Base-by-base conservation (phyloP, 2,888 invertebrate species). In the Epistrophe grossulariae region DNA sequence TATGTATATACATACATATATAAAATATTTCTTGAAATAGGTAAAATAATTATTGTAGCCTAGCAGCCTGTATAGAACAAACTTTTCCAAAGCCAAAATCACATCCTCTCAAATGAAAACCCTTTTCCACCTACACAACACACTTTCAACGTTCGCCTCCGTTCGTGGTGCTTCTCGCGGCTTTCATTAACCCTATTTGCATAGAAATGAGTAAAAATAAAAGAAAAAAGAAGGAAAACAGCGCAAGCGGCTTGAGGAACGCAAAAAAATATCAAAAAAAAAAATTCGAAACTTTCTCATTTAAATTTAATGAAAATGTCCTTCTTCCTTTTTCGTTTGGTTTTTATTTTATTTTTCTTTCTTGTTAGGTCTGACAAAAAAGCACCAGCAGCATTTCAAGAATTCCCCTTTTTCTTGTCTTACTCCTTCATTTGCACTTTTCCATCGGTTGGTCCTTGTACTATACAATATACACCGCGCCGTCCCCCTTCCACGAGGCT, bases 291-390 rank as follows among this genome's bases (percentile, higher is more conserved):
- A 87, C 87, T 83, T 87, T 87, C 87, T 87, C 87, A 87, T 87
- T 87, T 87, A 87, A 87, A 87, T 87, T 87, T 87, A 87, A 87
- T 87, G 83, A 87, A 87, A 87, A 87, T 87, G 83, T 87, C 87
- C 87, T 87, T 87, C 87, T 87, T 83, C 83, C 87, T 68, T 83
- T 79, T 79, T 74, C 79, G 70, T 82, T 78, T 45, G 81, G 15
- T 78, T 62, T 24, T 62, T 74, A 55, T 79, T 72, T 59, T 71
- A 31, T 57, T 78, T 64, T 48, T 52, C 17, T 57, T 78, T 59
- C 43, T 66, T 78, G 62, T 78, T 43, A 79, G 82, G 59, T 74
- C 15, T 74, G 70, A 74, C 40, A 79, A 74, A 76, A 79, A 70
- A 60, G 60, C 74, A 79, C 71, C 83, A 87, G 85, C 78, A 83